These are phyloP conservation scores for Tympanoctomys barrerae DNA, from an alignment of 2,797 vertebrate genomes.

Conservation along the genomic window DNA sequence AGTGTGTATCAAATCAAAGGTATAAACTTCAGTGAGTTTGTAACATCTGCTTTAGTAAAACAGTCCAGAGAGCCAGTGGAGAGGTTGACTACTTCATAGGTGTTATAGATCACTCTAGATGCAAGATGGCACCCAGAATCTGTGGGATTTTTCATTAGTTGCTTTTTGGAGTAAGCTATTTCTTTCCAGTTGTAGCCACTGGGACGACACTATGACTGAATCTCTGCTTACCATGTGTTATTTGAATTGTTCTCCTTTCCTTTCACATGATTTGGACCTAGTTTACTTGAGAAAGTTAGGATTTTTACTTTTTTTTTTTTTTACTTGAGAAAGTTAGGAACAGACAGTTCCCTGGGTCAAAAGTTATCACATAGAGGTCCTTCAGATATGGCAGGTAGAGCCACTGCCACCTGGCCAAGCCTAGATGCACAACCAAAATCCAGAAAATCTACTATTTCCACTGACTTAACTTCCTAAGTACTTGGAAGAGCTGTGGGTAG, in stretches of 20 bases:
- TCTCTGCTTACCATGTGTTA: not conserved
- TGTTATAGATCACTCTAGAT: not conserved
- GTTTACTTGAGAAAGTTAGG: not conserved
- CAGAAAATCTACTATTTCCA: not conserved
- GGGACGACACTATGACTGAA: not conserved
- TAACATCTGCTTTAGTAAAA: not conserved
- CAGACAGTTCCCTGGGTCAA: not conserved
- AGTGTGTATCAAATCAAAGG: not conserved
- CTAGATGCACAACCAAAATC: not conserved
- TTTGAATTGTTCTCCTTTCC: not conserved
- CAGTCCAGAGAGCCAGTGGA: not conserved
- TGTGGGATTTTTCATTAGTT: not conserved
- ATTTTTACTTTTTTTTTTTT: conserved; percentile 47
- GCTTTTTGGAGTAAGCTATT: not conserved
- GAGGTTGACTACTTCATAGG: not conserved
- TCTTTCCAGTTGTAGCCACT: not conserved
- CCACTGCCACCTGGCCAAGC: not conserved
- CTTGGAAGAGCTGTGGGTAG: not conserved
- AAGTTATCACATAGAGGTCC: not conserved
- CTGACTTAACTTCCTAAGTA: not conserved
- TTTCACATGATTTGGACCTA: not conserved
- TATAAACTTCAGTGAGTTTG: not conserved
- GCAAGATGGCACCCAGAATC: not conserved
- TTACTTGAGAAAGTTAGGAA: not conserved
- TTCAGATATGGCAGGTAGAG: not conserved